These are phyloP conservation scores for Diogma glabrata DNA, from an alignment of 2,888 invertebrate genomes.

Conservation along the genomic window DNA sequence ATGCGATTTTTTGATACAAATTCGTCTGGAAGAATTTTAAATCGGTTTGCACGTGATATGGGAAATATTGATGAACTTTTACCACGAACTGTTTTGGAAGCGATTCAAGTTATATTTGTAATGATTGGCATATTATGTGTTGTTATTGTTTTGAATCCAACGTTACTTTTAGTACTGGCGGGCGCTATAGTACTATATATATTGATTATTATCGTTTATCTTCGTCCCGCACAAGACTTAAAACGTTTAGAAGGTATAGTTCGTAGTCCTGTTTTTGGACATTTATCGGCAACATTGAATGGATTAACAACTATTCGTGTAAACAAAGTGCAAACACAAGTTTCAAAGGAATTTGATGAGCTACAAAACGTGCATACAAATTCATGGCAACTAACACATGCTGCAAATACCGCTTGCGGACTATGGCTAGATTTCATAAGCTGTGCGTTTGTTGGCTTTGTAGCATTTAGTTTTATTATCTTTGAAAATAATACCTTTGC, in stretches of 20 bases:
- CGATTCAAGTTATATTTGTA: conserved; percentile 40
- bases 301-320: conserved; percentile 83
- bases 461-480: conserved; percentile 52
- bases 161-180: conserved; percentile 52
- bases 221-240: conserved; percentile 61
- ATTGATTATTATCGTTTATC: conserved; percentile 51
- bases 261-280: conserved; percentile 83
- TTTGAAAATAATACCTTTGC: conserved; percentile 44
- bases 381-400: conserved; percentile 34
- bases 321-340: conserved; percentile 51
- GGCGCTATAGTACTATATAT: conserved; percentile 52
- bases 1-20: conserved; percentile 81
- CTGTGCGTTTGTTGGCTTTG: conserved; percentile 49
- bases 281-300: conserved; percentile 73
- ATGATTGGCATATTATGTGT: conserved; percentile 66
- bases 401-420: conserved; percentile 49
- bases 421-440: conserved; percentile 62
- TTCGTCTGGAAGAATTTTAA: conserved; percentile 62
- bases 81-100: conserved; percentile 43
- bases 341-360: conserved; percentile 62
- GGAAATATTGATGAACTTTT: conserved; percentile 48
- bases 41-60: conserved; percentile 66
- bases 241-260: conserved; percentile 63
- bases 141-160: conserved; percentile 56
- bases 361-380: conserved; percentile 47